Conservation (phyloP, 2,113 vertebrate species). For the Gasterosteus aculeatus region DNA sequence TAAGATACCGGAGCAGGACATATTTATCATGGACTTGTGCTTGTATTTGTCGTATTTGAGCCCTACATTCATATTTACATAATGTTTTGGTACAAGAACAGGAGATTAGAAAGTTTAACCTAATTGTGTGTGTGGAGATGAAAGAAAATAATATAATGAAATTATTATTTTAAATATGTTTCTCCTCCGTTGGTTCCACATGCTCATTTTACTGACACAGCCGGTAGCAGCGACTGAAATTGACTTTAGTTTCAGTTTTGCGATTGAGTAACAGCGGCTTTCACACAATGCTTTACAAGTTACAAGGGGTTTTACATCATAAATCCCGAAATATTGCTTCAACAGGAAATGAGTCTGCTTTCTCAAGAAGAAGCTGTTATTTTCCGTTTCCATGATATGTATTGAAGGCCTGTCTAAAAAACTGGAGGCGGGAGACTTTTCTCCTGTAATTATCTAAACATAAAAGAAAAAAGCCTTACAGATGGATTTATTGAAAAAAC, state of each 20-base stretch:
- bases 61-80: slow-evolving; percentile 3
- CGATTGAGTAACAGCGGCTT: neutral
- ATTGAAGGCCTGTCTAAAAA: neutral
- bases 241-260: neutral
- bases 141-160: neutral
- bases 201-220: neutral
- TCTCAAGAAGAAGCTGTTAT: neutral
- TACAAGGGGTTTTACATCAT: neutral
- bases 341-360: neutral
- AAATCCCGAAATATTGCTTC: neutral
- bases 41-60: neutral
- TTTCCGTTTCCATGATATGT: neutral
- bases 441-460: too few species aligned
- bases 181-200: neutral
- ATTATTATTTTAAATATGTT: neutral
- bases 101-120: neutral
- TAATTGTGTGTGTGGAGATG: neutral
- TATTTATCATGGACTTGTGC: neutral
- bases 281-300: neutral
- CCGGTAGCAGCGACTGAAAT: neutral
- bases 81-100: neutral
- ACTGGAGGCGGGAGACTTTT: neutral
- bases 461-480: too few species aligned
- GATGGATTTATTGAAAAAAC: too few species aligned
- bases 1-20: neutral